Evolutionary conservation across 2,888 invertebrate genomes (phyloP).

Genomic region (Trichopoda pennipes): DNA sequence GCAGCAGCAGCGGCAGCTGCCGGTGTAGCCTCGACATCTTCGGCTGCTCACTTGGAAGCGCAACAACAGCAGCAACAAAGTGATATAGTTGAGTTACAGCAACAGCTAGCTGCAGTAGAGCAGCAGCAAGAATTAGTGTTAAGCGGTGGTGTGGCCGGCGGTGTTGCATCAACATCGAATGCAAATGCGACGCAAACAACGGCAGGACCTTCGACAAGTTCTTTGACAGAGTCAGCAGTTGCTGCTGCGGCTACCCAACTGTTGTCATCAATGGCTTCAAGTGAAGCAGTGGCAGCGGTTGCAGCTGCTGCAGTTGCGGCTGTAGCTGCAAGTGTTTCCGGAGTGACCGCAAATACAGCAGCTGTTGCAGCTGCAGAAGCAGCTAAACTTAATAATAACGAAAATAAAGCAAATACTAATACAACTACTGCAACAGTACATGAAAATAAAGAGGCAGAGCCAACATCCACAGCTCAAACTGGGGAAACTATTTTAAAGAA

Average conservation of each 20-base stretch:
- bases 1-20: slow-evolving; percentile 74
- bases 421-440: slow-evolving; percentile 54
- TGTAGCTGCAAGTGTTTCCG: slow-evolving; percentile 70
- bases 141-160: slow-evolving; percentile 68
- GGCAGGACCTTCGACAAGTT: slow-evolving; percentile 65
- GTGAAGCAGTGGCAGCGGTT: slow-evolving; percentile 78
- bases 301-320: slow-evolving; percentile 76
- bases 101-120: slow-evolving; percentile 74
- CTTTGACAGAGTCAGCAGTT: slow-evolving; percentile 74
- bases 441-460: slow-evolving; percentile 65
- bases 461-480: slow-evolving; percentile 62
- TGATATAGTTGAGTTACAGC: slow-evolving; percentile 75
- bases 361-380: slow-evolving; percentile 61
- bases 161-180: slow-evolving; percentile 71
- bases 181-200: slow-evolving; percentile 72
- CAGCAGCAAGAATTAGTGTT: slow-evolving; percentile 78
- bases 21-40: slow-evolving; percentile 75
- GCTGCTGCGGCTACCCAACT: slow-evolving; percentile 79
- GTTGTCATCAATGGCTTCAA: slow-evolving; percentile 76
- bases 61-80: slow-evolving; percentile 73
- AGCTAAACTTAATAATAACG: slow-evolving; percentile 62
- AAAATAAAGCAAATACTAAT: slow-evolving; percentile 67
- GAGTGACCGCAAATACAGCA: slow-evolving; percentile 67
- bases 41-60: slow-evolving; percentile 74
- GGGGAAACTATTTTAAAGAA: slow-evolving; percentile 71